These are phyloP conservation scores for Amphilophus citrinellus DNA, from an alignment of 2,113 vertebrate species.

Conservation along the genomic window DNA sequence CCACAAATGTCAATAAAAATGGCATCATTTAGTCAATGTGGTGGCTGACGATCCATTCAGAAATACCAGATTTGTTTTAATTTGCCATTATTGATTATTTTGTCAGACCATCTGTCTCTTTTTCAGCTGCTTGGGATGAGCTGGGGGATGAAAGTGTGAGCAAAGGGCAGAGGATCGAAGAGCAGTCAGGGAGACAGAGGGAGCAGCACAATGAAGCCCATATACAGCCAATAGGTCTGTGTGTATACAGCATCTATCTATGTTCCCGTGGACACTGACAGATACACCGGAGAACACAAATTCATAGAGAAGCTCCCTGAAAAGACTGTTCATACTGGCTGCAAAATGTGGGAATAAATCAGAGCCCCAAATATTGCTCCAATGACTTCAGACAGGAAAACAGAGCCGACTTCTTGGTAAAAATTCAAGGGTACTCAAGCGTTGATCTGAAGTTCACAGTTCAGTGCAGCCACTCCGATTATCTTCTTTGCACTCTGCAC, in stretches of 20 bases:
- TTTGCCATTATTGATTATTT: conserved; percentile 58
- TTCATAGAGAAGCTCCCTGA: neutral
- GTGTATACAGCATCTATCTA: conserved; percentile 47
- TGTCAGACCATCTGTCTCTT: conserved; percentile 50
- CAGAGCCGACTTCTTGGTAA: neutral
- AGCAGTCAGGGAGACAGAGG: conserved; percentile 48
- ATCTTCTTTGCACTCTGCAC: neutral
- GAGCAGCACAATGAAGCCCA: conserved; percentile 16
- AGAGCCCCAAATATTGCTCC: neutral
- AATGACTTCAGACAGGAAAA: neutral
- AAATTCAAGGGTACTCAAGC: neutral
- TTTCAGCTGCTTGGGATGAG: conserved; percentile 18
- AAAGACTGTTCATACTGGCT: neutral
- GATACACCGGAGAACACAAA: conserved; percentile 26
- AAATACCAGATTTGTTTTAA: conserved; percentile 60
- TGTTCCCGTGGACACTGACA: conserved; percentile 44
- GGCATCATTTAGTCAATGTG: conserved; percentile 25
- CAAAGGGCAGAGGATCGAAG: conserved; percentile 35
- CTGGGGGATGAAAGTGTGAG: neutral
- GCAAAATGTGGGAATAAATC: conserved; percentile 13
- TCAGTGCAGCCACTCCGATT: neutral
- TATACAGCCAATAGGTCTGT: conserved; percentile 42
- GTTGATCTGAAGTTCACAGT: neutral
- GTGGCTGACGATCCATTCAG: conserved; percentile 37
- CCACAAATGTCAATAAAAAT: conserved; percentile 49